Conservation (phyloP, 30 jellyfish, hydroid and myxozoan species). For the Aurelia coerulea region DNA sequence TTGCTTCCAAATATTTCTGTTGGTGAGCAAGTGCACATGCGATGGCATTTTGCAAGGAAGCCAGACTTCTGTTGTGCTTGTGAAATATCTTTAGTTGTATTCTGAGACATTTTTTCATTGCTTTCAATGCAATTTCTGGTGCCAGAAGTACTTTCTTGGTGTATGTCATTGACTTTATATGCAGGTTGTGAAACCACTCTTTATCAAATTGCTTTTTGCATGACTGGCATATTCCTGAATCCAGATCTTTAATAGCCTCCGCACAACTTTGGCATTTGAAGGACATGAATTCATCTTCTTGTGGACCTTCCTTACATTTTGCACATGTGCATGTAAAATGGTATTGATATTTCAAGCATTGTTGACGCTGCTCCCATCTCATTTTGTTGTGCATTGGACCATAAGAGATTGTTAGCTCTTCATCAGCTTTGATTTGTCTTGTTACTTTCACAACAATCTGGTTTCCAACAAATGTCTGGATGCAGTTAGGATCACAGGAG, state of each 20-base stretch:
- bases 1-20: constrained; percentile 43
- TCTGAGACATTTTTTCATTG: constrained; percentile 33
- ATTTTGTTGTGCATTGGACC: constrained; percentile 88
- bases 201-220: constrained; percentile 37
- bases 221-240: constrained; percentile 16
- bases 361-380: constrained; percentile 69
- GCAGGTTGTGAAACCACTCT: constrained; percentile 10
- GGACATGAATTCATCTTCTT: background rate
- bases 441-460: constrained; percentile 56
- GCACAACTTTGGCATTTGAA: constrained; percentile 59
- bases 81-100: constrained; percentile 37
- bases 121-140: background rate
- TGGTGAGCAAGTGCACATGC: constrained; percentile 68
- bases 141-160: background rate
- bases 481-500: constrained; percentile 89
- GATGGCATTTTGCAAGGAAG: constrained; percentile 62
- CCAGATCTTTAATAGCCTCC: constrained; percentile 16
- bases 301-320: constrained; percentile 58
- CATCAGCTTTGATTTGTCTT: constrained; percentile 56
- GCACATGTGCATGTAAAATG: constrained; percentile 75
- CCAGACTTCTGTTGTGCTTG: constrained; percentile 43
- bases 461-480: constrained; percentile 64
- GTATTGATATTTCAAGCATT: constrained; percentile 68
- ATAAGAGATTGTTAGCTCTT: constrained; percentile 83
- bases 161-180: background rate